Percentiles rank a stretch among this genome's conserved stretches.
Evolutionary conservation across 2,888 invertebrate species (phyloP).

Genomic region (Iselma pallidipennis): DNA sequence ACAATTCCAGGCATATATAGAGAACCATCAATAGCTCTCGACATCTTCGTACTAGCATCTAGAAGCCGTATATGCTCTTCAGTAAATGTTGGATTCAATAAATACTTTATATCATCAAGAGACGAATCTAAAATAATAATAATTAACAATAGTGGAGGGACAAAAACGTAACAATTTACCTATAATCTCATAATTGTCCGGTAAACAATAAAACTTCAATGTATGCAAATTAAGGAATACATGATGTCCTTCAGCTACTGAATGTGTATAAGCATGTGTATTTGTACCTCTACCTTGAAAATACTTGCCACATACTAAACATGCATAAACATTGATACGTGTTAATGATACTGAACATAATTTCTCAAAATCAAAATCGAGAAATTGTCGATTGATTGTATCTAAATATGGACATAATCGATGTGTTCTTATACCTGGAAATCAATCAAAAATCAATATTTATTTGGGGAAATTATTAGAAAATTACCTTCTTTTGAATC

Average conservation of each 20-base stretch:
- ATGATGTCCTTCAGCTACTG: conserved; percentile 97
- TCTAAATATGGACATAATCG: conserved; percentile 93
- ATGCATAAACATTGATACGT: conserved; percentile 98
- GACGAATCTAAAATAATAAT: conserved; percentile 74
- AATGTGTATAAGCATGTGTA: conserved; percentile 99
- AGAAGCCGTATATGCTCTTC: conserved; percentile 79
- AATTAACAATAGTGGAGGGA: conserved; percentile 4
- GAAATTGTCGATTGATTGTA: conserved; percentile 93
- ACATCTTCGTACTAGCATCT: conserved; percentile 82
- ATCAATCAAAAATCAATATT: neutral
- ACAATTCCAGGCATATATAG: conserved; percentile 98
- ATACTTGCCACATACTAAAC: conserved; percentile 98
- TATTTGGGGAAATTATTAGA: neutral
- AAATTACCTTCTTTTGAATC: neutral
- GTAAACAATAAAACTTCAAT: conserved; percentile 96
- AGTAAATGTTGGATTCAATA: conserved; percentile 95
- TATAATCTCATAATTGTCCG: conserved; percentile 99
- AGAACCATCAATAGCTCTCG: conserved; percentile 94
- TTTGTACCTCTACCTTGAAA: conserved; percentile 96
- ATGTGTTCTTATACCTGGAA: conserved; percentile 15
- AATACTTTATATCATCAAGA: conserved; percentile 97
- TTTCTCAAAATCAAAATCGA: conserved; percentile 99
- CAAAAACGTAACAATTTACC: conserved; percentile 60
- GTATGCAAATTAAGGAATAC: conserved; percentile 97
- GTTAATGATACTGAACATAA: conserved; percentile 97